Base-by-base conservation (phyloP, 1,140 invertebrate genomes). In the Ceratina calcarata region DNA sequence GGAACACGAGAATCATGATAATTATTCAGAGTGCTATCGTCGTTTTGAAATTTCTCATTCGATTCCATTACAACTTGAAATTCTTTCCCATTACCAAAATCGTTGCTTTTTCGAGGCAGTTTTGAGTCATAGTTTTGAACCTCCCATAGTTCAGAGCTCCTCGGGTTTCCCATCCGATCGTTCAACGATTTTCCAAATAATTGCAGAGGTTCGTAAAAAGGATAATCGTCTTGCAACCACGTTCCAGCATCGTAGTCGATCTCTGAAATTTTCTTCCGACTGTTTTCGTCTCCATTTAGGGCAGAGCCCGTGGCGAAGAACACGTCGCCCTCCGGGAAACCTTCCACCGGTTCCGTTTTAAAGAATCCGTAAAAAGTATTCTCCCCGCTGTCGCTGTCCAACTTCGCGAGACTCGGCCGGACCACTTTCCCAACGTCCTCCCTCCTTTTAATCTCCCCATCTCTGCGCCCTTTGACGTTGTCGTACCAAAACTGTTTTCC, bases 341-440 rank as follows among this genome's bases (percentile, higher is more conserved):
- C 77, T 18, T 83, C 67, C 0, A 81, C 3, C 0, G 87, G 83
- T n/a, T 86, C 27, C 10, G 24, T 64, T n/a, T 71, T 27, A n/a
- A 76, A 73, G 68, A 90, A 89, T 13, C 82, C 86, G 53, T 87
- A 88, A 55, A 89, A 90, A 32, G 83, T 78, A 16, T 87, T 86
- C 15, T 89, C 88, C 0, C 27, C 71, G 49, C 83, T 90, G 1
- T 86, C 78, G 10, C 49, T 37, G 2, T n/a, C 67, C 32, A 6
- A 58, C 72, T 6, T 68, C 45, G 24, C 65, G 3, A 78, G 15
- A 0, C n/a, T 67, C 16, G 62, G 61, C 0, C 20, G 27, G 13
- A 13, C 67, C 66, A 37, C 75, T 32, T 24, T 86, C 82, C 20
- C 24, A 4, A 15, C 1, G 20, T 77, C 55, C 6, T 76, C 66